phyloP scores from a whole-genome alignment of 2,113 vertebrate species.

The Dicaeum eximium region DNA sequence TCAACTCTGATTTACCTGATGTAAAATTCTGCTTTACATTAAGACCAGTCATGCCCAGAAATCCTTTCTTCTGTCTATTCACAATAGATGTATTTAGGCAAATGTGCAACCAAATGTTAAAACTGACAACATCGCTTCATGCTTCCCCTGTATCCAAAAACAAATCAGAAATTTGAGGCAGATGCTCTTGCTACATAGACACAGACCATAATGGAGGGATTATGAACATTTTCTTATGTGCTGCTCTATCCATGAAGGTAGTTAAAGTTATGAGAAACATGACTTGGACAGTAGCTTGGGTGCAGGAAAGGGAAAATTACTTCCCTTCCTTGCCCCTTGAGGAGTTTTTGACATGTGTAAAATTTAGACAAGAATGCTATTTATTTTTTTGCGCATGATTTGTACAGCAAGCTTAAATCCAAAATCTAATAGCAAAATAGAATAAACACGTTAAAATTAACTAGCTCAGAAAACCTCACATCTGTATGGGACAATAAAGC shows the following conservation, averaged over 20 bases:
- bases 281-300: not conserved
- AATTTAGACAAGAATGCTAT: not conserved
- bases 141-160: not conserved
- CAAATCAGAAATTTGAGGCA: not conserved
- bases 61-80: not conserved
- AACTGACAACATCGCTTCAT: fast-evolving
- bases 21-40: not conserved
- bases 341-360: not conserved
- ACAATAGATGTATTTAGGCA: not conserved
- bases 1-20: too few species aligned
- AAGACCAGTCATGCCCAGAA: not conserved
- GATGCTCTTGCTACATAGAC: not conserved
- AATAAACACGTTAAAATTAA: not conserved
- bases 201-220: not conserved
- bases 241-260: not conserved
- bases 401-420: not conserved
- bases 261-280: not conserved
- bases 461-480: not conserved
- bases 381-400: not conserved
- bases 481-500: not conserved
- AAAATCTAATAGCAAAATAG: not conserved
- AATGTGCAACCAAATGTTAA: not conserved
- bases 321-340: not conserved
- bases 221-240: not conserved
- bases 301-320: not conserved